A percentile compares a stretch with the other conserved stretches of the same genome.
Conservation (phyloP, 2,797 vertebrate species). For the Apogon talboti region DNA sequence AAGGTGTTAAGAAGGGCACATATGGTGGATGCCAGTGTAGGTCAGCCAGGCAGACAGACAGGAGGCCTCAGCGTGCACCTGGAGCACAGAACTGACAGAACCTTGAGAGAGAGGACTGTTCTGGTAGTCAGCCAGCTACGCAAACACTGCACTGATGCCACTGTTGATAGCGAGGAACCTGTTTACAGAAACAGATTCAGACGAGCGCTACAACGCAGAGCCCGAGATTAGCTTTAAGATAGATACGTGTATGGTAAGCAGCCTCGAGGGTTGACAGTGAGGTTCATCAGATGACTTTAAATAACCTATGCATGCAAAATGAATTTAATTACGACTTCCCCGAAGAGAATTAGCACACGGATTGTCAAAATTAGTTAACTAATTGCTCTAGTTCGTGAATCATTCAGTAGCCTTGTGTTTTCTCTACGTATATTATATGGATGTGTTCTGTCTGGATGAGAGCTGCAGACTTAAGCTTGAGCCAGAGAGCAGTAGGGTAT, state of each 20-base stretch:
- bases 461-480: constrained; percentile 10
- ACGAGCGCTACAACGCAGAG: constrained; percentile 7
- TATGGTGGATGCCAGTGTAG: constrained; percentile 80
- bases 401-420: constrained; percentile 51
- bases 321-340: constrained; percentile 70
- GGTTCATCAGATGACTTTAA: constrained; percentile 64
- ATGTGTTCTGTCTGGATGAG: constrained; percentile 20
- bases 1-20: constrained; percentile 79
- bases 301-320: constrained; percentile 64
- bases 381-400: constrained; percentile 67
- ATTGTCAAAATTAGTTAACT: constrained; percentile 62
- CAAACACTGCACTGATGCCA: constrained; percentile 14
- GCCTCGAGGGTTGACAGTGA: constrained; percentile 21
- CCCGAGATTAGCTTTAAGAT: constrained; percentile 22
- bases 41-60: constrained; percentile 78
- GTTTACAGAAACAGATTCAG: constrained; percentile 35
- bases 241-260: constrained; percentile 44
- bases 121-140: constrained; percentile 41
- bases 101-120: constrained; percentile 37
- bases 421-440: constrained; percentile 8
- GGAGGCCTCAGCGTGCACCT: constrained; percentile 76
- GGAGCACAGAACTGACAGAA: constrained; percentile 67
- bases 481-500: constrained; percentile 17
- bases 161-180: constrained; percentile 40
- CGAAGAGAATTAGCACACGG: constrained; percentile 58